These are phyloP conservation scores for Formicarius rufipectus DNA, from an alignment of 2,113 vertebrate species.

Conservation along the genomic window DNA sequence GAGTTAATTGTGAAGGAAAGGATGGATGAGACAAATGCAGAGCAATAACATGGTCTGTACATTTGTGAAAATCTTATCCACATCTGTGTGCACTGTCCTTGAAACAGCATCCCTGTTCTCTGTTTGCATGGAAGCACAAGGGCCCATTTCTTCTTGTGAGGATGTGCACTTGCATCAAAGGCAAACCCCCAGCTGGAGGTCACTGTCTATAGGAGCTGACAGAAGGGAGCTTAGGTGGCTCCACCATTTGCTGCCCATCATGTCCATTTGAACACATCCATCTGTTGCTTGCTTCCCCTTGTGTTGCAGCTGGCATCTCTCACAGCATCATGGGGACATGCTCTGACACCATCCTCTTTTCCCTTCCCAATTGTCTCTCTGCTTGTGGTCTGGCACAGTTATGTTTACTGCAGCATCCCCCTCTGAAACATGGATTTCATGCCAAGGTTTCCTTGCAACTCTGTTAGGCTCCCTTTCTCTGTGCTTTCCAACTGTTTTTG, in stretches of 20 bases:
- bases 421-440: neutral
- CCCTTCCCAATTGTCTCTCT: neutral
- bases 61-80: neutral
- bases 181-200: neutral
- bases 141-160: neutral
- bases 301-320: conserved; percentile 34
- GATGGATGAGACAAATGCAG: neutral
- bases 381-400: conserved; percentile 4
- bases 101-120: neutral
- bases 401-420: neutral
- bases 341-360: neutral
- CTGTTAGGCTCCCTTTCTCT: neutral
- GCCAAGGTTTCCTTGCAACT: conserved; percentile 16
- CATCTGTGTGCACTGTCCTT: neutral
- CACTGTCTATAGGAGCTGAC: neutral
- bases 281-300: conserved; percentile 36
- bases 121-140: neutral
- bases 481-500: neutral
- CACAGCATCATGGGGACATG: fast-evolving
- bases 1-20: neutral
- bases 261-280: conserved; percentile 8
- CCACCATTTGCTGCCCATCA: conserved; percentile 9
- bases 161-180: neutral
- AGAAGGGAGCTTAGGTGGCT: neutral
- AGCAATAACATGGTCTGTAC: neutral